Evolutionary conservation across 2,797 vertebrate species (phyloP), one percentile per base, ranked within the genome.

Genomic region (Myripristis murdjan): DNA sequence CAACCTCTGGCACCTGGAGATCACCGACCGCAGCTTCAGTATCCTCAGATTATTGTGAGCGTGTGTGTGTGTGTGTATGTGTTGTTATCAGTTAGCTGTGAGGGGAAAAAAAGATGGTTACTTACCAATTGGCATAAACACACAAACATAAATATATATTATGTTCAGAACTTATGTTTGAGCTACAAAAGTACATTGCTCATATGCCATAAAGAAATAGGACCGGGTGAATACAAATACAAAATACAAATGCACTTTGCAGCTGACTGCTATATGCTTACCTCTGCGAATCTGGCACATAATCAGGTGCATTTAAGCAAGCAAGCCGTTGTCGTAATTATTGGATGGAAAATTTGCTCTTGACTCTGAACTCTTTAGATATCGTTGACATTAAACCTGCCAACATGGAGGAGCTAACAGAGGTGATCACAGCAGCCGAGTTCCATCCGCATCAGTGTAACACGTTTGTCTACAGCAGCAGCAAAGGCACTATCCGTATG

Each of bases 21-120:
- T 99, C 92, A 99, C 98, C 2, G 97, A 99, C 93, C 96, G 98
- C 81, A 99, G 98, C 95, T 99, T 99, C 87, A 99, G 98, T 99
- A 99, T 99, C 98, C 94, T 94, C 64, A 6, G 23, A 46, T 16
- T 12, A 23, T 2, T 10, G 8, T 16, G 6, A 16, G 2, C 15
- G 0, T 35, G 14, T 49, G 31, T 49, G 6, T 53, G 20, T 35
- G 26, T 58, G 22, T 16, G 20, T 37, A 1, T 12, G 5, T 3
- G 5, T 23, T 35, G 14, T 31, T 31, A 31, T 31, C 1, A 10
- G 33, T 35, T 35, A 35, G 9, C 33, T 35, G 43, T n/a, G n/a
- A n/a, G n/a, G n/a, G n/a, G n/a, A n/a, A n/a, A n/a, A n/a, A n/a
- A n/a, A n/a, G n/a, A n/a, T n/a, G n/a, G n/a, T n/a, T n/a, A n/a